Base-by-base conservation (phyloP, 2,888 invertebrate genomes). In the Neoaliturus tenellus region DNA sequence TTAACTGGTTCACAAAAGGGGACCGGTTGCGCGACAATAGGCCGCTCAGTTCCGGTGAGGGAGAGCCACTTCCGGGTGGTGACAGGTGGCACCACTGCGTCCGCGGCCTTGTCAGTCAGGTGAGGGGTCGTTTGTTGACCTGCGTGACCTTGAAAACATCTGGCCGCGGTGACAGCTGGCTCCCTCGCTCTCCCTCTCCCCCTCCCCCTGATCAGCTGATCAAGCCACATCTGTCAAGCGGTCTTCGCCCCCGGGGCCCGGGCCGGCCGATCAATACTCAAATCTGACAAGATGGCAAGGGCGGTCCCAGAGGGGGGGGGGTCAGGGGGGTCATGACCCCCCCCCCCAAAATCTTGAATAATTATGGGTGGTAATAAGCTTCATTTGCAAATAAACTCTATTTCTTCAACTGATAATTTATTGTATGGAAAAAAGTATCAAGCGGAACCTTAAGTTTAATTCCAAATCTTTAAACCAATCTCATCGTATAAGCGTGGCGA, bases 111-210 rank as follows among this genome's bases (percentile, higher is more conserved):
- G 55, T 20, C 62, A 62, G 62, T 62, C 62, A 62, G 62, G 75
- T 23, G 44, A 75, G 75, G 75, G 75, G 75, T 75, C 75, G 75
- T 75, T 48, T 48, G 48, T 48, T 75, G 75, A 75, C 75, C 75
- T 17, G 48, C 28, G 75, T 8, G 75, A 44, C 75, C 75, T 75
- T 75, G 75, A 75, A 25, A 75, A 75, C 75, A 75, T 35, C 44
- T 39, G 41, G 75, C 48, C 75, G 35, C 33, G 67, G 28, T 31
- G 67, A 69, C 69, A 69, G 69, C 69, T 69, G 39, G 69, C 39
- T 23, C 20, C 67, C 67, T 23, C 67, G 2, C 67, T 28, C 33
- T 1, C 33, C 31, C 31, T 4, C 28, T 31, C 67, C 6, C 71
- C 71, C 41, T 23, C 23, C 41, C 41, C 71, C 31, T 6, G 28